Base-by-base conservation (phyloP, 2,888 invertebrate species). In the Crocallis elinguaria region DNA sequence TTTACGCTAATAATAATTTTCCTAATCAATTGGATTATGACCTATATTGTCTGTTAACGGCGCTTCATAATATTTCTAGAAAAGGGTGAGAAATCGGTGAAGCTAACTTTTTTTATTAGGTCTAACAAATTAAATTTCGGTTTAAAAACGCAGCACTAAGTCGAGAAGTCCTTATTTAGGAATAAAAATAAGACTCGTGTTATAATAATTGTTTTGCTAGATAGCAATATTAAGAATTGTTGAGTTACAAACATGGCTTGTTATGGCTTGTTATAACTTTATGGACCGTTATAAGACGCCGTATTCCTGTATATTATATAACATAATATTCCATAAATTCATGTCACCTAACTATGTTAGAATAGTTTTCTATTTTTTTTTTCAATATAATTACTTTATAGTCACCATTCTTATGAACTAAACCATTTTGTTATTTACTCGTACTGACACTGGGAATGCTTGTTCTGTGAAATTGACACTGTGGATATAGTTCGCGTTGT, bases 61-160 rank as follows among this genome's bases (percentile, higher is more conserved):
- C 38, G 37, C 30, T 11, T 16, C n/a, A n/a, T n/a, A n/a, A n/a
- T n/a, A n/a, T n/a, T n/a, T n/a, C n/a, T n/a, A n/a, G n/a, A n/a
- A n/a, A n/a, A n/a, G n/a, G n/a, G n/a, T n/a, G n/a, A n/a, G n/a
- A n/a, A n/a, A n/a, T n/a, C n/a, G n/a, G n/a, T n/a, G n/a, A n/a
- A n/a, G n/a, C n/a, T n/a, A n/a, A n/a, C n/a, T 49, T 53, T 60
- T 60, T 59, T 58, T 53, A 55, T 46, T 62, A 60, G 60, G 42
- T 62, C 44, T 62, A 62, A 60, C 57, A 57, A 62, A 55, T 59
- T 57, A 43, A 38, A 32, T 13, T 32, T 33, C 17, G 11, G 23
- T 25, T 50, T 38, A 32, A 39, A 25, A 13, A 27, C 5, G 14
- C 36, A 38, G 25, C 23, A 19, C 38, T 33, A 35, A 36, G 41